Base-by-base conservation (phyloP, 2,797 vertebrate genomes). In the Artibeus lituratus region DNA sequence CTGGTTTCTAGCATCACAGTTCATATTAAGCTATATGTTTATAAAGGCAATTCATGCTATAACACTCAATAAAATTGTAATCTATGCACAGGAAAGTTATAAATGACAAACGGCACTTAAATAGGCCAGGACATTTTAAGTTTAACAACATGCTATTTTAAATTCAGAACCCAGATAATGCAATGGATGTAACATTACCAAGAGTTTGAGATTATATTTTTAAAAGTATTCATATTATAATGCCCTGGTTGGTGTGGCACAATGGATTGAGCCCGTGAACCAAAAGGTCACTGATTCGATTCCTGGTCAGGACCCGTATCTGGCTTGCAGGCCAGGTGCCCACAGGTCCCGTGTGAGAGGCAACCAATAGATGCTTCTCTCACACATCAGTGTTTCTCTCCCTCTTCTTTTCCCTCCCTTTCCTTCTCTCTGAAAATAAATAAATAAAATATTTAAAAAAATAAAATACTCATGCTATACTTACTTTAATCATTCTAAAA, bases 1-100 rank as follows among this genome's bases (percentile, higher is more conserved):
- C 73, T 92, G 98, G 92, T 98, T 98, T 98, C 95, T 97, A 98
- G 74, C 95, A 97, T 96, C 62, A 95, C 70, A 87, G 82, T 95
- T 78, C 67, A 65, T 97, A 97, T 96, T 97, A 97, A 97, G 51
- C 95, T 97, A 94, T 95, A 97, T 86, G 81, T 89, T 98, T 95
- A 82, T 81, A 81, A 95, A 94, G 37, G 83, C 62, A 87, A 84
- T 55, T 95, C 47, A 94, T 94, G 91, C 59, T 80, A 94, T 76
- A 96, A 93, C 83, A 94, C 51, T 94, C 57, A 96, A 73, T 94
- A 81, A 90, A 88, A 96, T 12, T 96, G 83, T 72, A 96, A 97
- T 51, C 88, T 97, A 93, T 90, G 96, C 37, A 89, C 10, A 91
- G 74, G 7, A 94, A 59, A 95, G 94, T 70, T 91, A 2, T 10